Conservation (phyloP, 2,888 invertebrate species). For the Cactoblastis cactorum region DNA sequence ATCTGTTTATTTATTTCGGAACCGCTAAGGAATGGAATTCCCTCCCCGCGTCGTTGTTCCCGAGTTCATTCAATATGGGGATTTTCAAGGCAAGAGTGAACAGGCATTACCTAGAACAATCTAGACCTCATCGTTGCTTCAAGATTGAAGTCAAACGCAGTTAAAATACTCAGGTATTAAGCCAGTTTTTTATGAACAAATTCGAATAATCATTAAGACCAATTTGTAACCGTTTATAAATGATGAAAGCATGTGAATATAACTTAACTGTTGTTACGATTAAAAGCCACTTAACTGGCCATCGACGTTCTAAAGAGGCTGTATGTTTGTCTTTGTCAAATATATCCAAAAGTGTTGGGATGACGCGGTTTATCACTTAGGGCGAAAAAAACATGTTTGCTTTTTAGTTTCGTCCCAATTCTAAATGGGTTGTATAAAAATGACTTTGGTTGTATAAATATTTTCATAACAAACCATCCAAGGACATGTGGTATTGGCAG, state of each 20-base stretch:
- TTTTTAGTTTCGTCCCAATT: constrained; percentile 27
- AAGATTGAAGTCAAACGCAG: too few species aligned
- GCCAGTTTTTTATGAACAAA: neutral
- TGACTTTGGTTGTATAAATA: constrained; percentile 25
- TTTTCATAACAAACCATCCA: constrained; percentile 18
- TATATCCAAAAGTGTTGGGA: constrained; percentile 21
- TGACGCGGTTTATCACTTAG: constrained; percentile 33
- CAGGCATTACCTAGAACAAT: too few species aligned
- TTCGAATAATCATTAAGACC: neutral
- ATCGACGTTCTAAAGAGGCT: neutral
- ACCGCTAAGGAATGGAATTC: too few species aligned
- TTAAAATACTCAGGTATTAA: neutral
- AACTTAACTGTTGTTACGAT: constrained; percentile 9
- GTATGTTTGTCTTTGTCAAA: constrained; percentile 25
- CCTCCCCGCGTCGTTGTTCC: too few species aligned
- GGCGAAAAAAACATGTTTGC: constrained; percentile 28
- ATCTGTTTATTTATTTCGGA: too few species aligned
- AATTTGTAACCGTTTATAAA: neutral
- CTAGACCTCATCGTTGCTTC: too few species aligned
- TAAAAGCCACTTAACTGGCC: constrained; percentile 12
- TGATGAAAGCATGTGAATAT: neutral
- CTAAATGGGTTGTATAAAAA: constrained; percentile 28
- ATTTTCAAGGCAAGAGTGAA: too few species aligned
- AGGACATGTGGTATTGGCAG: neutral
- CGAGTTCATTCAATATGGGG: too few species aligned